Evolutionary conservation across 2,888 invertebrate species (phyloP).

Genomic region (Andrena dorsata): DNA sequence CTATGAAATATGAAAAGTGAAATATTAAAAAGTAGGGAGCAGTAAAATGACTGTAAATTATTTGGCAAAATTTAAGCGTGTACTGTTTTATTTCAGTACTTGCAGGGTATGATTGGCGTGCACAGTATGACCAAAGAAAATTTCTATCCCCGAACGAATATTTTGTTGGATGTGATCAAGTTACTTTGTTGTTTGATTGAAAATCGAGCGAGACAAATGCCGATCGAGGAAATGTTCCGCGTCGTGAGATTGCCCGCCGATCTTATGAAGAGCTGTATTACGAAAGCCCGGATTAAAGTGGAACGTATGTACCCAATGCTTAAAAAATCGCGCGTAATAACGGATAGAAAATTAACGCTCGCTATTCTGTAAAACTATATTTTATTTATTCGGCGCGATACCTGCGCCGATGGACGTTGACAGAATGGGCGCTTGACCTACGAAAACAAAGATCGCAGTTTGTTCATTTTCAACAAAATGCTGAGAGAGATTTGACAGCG

Average conservation of each 20-base stretch:
- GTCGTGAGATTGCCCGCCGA: background rate
- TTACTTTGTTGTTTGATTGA: slow-evolving; percentile 3
- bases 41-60: background rate
- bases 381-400: background rate
- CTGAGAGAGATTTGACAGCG: background rate
- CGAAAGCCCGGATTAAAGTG: background rate
- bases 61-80: background rate
- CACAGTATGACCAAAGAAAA: background rate
- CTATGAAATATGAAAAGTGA: background rate
- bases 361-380: background rate
- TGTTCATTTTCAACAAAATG: background rate
- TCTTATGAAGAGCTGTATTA: background rate
- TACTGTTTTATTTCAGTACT: slow-evolving; percentile 2
- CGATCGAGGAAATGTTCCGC: background rate
- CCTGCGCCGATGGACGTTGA: background rate
- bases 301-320: background rate
- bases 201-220: background rate
- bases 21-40: background rate
- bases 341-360: background rate
- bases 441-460: slow-evolving; percentile 6
- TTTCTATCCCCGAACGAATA: background rate
- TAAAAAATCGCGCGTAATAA: background rate
- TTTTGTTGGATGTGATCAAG: slow-evolving; percentile 1
- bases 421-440: background rate
- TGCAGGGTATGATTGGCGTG: too few species aligned